These are phyloP conservation scores for Anomalospiza imberbis DNA, from an alignment of 2,797 vertebrate genomes.

Conservation along the genomic window DNA sequence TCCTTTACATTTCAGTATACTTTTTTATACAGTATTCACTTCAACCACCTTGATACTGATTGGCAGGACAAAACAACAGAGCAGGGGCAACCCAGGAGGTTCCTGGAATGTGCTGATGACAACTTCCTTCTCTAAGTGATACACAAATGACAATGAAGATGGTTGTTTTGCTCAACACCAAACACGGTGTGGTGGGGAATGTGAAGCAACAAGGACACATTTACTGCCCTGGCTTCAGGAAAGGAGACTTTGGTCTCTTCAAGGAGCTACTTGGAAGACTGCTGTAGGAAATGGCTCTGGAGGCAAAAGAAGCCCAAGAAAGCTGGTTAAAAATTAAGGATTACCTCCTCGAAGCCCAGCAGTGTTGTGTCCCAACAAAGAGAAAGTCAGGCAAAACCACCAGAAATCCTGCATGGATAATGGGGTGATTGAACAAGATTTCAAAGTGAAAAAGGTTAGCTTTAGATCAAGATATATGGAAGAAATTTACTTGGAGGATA, in stretches of 20 bases:
- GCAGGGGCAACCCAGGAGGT: neutral
- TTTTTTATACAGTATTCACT: neutral
- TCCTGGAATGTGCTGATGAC: neutral
- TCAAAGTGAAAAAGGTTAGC: neutral
- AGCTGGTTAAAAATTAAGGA: neutral
- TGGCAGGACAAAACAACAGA: neutral
- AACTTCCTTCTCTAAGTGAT: neutral
- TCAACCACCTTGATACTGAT: rapidly evolving
- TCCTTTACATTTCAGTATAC: neutral
- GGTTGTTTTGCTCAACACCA: neutral
- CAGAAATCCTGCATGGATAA: neutral
- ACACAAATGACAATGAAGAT: no score
- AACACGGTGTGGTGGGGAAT: neutral
- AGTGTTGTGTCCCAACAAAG: neutral
- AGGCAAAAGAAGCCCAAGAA: neutral
- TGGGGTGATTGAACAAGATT: neutral
- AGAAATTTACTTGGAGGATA: neutral
- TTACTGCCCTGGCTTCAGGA: neutral
- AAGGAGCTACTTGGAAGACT: neutral
- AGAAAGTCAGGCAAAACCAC: neutral
- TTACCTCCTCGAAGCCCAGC: rapidly evolving
- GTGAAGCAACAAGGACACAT: neutral
- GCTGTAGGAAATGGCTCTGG: neutral
- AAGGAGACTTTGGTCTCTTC: neutral
- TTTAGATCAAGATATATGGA: neutral